Percentiles rank a stretch among this genome's conserved stretches.
Conservation (phyloP, 1,140 invertebrate species). For the Orchesella cincta region DNA sequence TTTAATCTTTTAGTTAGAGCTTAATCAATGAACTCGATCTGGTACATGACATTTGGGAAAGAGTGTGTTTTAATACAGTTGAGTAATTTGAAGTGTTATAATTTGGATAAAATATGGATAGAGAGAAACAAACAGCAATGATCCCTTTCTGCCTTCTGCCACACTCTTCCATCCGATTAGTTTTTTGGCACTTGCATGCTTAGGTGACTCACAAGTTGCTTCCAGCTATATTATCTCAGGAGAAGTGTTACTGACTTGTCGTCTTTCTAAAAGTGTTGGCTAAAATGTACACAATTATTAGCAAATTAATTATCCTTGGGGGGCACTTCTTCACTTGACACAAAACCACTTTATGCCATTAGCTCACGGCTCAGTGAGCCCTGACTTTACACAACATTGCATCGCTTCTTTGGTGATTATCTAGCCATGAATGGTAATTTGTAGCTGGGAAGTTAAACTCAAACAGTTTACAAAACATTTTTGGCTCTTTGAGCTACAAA, state of each 20-base stretch:
- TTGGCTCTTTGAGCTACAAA: background rate
- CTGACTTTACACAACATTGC: background rate
- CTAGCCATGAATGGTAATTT: constrained; percentile 18
- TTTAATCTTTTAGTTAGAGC: too few relatives aligned
- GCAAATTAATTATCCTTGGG: constrained; percentile 41
- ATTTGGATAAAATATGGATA: too few relatives aligned
- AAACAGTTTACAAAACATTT: background rate
- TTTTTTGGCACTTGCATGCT: too few relatives aligned
- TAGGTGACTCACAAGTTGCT: too few relatives aligned
- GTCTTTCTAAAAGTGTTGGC: background rate
- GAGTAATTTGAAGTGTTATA: too few relatives aligned
- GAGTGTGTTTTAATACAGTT: too few relatives aligned
- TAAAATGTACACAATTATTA: background rate
- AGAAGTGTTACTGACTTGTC: background rate
- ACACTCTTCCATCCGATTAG: too few relatives aligned
- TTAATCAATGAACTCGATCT: too few relatives aligned
- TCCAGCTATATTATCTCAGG: background rate
- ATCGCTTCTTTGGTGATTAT: constrained; percentile 4
- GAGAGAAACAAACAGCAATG: too few relatives aligned
- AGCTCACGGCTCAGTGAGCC: background rate
- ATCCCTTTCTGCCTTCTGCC: too few relatives aligned
- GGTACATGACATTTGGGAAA: too few relatives aligned
- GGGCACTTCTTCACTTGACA: constrained; percentile 37
- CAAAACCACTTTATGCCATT: constrained; percentile 11
- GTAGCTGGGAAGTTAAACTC: background rate